These are phyloP conservation scores for Saturnia pavonia DNA, from an alignment of 2,888 invertebrate genomes.

Conservation along the genomic window DNA sequence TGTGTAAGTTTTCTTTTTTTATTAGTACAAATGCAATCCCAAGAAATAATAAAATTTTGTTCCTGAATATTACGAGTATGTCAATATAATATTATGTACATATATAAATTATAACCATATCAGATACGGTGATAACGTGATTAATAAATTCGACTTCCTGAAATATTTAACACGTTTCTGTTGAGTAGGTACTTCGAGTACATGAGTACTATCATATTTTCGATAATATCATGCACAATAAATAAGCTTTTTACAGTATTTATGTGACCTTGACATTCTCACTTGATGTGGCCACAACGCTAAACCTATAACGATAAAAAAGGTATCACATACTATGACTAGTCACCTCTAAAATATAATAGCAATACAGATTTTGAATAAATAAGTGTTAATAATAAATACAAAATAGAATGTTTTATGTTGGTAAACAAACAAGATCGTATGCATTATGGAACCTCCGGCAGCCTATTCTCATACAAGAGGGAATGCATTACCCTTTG, in stretches of 20 bases:
- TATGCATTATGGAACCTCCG: constrained; percentile 32
- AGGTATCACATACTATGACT: not conserved
- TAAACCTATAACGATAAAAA: too few species aligned
- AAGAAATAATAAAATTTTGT: too few species aligned
- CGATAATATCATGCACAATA: too few species aligned
- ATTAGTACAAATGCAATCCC: too few species aligned
- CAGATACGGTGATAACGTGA: not conserved
- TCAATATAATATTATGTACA: not conserved
- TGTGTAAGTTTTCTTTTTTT: too few species aligned
- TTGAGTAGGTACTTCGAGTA: too few species aligned
- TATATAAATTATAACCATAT: not conserved
- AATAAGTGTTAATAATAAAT: constrained; percentile 6
- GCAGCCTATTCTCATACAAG: constrained; percentile 44
- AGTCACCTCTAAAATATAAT: not conserved
- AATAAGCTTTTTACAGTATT: too few species aligned
- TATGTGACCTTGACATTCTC: too few species aligned
- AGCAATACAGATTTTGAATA: not conserved
- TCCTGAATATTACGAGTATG: too few species aligned
- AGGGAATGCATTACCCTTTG: constrained; percentile 56
- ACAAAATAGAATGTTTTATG: constrained; percentile 20
- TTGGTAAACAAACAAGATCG: constrained; percentile 30
- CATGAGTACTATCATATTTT: too few species aligned
- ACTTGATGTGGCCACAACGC: too few species aligned
- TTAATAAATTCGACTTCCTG: not conserved
- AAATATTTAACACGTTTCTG: too few species aligned